Percentiles rank a stretch among this genome's conserved stretches.
Evolutionary conservation across 2,113 vertebrate genomes (phyloP).

Genomic region (Symphodus melops): DNA sequence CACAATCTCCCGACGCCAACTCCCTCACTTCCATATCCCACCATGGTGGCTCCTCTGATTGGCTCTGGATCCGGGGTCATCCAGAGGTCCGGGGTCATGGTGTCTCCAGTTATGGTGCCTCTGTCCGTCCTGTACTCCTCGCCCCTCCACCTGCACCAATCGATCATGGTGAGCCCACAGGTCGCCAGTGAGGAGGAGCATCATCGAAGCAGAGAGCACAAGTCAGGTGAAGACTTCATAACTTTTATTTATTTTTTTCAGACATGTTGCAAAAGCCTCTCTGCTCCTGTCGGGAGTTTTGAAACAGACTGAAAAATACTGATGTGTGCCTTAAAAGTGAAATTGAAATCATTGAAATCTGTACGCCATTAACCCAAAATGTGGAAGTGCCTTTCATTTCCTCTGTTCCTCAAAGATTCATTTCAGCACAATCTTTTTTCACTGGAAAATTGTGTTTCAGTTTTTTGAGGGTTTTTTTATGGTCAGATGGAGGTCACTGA

Average conservation of each 20-base stretch:
- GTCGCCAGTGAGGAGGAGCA: conserved; percentile 85
- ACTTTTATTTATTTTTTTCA: neutral
- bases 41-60: conserved; percentile 86
- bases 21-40: conserved; percentile 83
- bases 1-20: conserved; percentile 73
- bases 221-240: conserved; percentile 82
- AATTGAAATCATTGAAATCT: too few species aligned
- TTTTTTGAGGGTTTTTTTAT: conserved; percentile 2
- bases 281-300: too few species aligned
- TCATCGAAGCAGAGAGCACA: conserved; percentile 73
- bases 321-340: too few species aligned
- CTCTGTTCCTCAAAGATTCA: conserved; percentile 33
- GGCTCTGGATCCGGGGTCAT: conserved; percentile 87
- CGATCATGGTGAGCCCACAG: conserved; percentile 87
- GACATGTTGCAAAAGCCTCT: too few species aligned
- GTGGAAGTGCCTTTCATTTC: conserved; percentile 46
- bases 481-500: conserved; percentile 5
- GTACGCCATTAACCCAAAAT: conserved; percentile 19
- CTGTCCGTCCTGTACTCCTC: conserved; percentile 92
- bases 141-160: conserved; percentile 88
- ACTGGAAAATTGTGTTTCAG: neutral
- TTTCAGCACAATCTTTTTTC: conserved; percentile 16
- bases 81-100: conserved; percentile 81
- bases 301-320: too few species aligned
- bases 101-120: conserved; percentile 91